Percentiles rank a stretch among this genome's conserved stretches.
Evolutionary conservation across 2,888 invertebrate genomes (phyloP).

Genomic region (Yponomeuta sedellus): DNA sequence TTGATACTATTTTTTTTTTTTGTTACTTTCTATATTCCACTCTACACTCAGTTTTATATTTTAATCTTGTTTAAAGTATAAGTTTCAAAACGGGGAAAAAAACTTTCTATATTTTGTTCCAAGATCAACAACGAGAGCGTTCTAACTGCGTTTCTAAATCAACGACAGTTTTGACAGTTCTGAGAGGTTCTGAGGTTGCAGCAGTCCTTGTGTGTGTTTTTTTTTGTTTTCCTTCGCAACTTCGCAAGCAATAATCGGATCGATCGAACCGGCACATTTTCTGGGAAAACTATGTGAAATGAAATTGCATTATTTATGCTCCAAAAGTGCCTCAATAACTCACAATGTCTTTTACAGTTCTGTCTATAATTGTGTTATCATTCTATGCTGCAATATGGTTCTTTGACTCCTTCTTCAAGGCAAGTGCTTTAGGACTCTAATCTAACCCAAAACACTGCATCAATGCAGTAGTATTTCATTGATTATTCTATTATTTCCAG

Average conservation of each 20-base stretch:
- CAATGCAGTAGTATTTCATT: not conserved
- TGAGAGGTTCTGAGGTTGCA: not conserved
- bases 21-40: too few relatives aligned
- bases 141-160: not conserved
- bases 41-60: too few relatives aligned
- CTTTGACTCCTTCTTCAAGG: conserved; percentile 90
- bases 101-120: not conserved
- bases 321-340: not conserved
- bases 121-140: too few relatives aligned
- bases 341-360: conserved; percentile 80
- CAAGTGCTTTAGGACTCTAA: too few relatives aligned
- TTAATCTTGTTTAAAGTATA: too few relatives aligned
- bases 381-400: conserved; percentile 84
- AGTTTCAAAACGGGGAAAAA: not conserved
- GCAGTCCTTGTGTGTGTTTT: too few relatives aligned
- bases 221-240: not conserved
- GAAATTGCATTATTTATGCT: not conserved
- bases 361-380: conserved; percentile 77
- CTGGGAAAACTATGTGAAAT: conserved; percentile 3
- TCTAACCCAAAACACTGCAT: not conserved
- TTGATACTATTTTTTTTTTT: too few relatives aligned
- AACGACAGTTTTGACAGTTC: not conserved
- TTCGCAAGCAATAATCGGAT: too few relatives aligned
- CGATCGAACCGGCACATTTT: not conserved
- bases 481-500: conserved; percentile 55